Percentiles rank a stretch among this genome's conserved stretches.
phyloP scores from a whole-genome alignment of 2,888 invertebrate genomes.

The Melinaea marsaeus region DNA sequence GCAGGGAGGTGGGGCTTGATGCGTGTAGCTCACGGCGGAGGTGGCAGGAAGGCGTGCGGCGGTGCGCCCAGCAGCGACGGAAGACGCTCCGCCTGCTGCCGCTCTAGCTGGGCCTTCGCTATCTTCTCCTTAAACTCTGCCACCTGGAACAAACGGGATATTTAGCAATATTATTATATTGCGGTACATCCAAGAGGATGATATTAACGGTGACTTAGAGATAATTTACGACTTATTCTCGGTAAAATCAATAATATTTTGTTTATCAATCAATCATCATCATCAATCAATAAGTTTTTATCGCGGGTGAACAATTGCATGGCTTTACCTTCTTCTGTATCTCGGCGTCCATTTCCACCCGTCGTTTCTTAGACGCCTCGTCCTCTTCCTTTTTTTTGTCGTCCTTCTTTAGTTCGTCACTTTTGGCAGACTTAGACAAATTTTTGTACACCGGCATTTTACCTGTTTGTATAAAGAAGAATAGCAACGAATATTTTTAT shows the following conservation, averaged over 20 bases:
- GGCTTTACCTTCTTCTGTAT: conserved; percentile 67
- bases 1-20: conserved; percentile 20
- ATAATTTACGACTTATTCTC: no score
- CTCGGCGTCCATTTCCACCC: conserved; percentile 76
- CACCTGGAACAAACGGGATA: conserved; percentile 43
- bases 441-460: conserved; percentile 88
- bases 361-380: conserved; percentile 59
- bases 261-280: no score
- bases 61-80: conserved; percentile 39
- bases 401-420: conserved; percentile 66
- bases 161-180: no score
- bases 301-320: no score
- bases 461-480: conserved; percentile 41
- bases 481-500: background rate
- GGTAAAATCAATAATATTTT: no score
- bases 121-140: conserved; percentile 73
- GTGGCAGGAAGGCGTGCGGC: conserved; percentile 33
- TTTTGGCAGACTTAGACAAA: conserved; percentile 58
- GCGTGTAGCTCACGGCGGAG: conserved; percentile 16
- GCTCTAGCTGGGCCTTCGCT: conserved; percentile 60
- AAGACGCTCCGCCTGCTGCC: conserved; percentile 42
- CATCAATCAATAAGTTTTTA: no score
- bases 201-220: no score
- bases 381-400: conserved; percentile 66
- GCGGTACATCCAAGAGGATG: no score